Percentiles rank a stretch among this genome's conserved stretches.
These are phyloP conservation scores for Baryphthengus martii DNA, from an alignment of 2,113 vertebrate genomes.

Conservation along the genomic window DNA sequence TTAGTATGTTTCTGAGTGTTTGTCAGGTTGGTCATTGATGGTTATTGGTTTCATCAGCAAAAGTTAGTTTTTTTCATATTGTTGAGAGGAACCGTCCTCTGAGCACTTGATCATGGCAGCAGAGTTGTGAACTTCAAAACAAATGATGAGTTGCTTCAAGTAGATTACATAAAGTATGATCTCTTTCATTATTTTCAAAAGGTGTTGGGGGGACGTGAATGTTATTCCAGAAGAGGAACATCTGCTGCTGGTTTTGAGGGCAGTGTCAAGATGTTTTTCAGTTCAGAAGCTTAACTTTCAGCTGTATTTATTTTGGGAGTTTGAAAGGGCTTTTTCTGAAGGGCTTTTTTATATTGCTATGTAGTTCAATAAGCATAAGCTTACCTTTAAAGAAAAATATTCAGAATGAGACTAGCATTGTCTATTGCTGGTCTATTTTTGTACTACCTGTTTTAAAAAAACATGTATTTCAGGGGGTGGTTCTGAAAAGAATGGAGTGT, in stretches of 20 bases:
- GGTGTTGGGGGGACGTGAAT: background rate
- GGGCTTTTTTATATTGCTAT: background rate
- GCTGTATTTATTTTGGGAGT: slow-evolving; percentile 36
- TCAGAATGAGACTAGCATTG: background rate
- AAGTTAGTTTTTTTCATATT: background rate
- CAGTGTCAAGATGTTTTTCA: slow-evolving; percentile 34
- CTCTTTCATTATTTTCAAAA: background rate
- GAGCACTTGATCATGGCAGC: background rate
- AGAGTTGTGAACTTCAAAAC: background rate
- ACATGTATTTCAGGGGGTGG: background rate
- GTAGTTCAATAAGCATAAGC: background rate
- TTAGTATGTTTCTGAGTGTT: background rate
- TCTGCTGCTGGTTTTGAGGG: slow-evolving; percentile 26
- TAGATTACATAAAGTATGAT: background rate
- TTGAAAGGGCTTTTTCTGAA: slow-evolving; percentile 21
- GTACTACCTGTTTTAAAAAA: background rate
- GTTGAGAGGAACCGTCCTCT: background rate
- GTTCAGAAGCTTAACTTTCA: slow-evolving; percentile 31
- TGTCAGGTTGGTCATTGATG: background rate
- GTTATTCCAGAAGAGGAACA: background rate
- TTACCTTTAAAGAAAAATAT: background rate
- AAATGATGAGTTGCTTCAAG: background rate
- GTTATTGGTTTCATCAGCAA: background rate
- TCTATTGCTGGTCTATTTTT: background rate
- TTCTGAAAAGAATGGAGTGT: background rate